phyloP scores from a whole-genome alignment of 2,113 vertebrate species.

The Geococcyx californianus region DNA sequence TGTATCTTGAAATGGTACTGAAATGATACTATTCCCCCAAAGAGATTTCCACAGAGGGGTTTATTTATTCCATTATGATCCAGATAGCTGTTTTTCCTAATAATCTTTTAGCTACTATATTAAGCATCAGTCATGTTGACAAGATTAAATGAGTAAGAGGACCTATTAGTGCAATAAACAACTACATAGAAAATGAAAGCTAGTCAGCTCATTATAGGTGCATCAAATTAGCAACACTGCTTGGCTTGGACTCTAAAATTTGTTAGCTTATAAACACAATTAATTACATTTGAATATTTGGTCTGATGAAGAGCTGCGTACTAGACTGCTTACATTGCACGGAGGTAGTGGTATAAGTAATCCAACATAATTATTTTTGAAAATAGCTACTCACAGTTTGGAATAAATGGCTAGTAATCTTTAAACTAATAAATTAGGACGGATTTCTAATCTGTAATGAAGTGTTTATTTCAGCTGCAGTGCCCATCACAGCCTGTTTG shows the following conservation, averaged over 20 bases:
- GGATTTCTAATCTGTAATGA: neutral
- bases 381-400: neutral
- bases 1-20: neutral
- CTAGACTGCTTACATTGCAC: neutral
- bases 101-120: neutral
- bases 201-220: neutral
- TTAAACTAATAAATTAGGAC: neutral
- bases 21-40: neutral
- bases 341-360: neutral
- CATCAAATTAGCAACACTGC: neutral
- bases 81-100: neutral
- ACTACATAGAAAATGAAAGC: neutral
- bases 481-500: too few species aligned
- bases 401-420: neutral
- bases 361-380: neutral
- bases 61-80: neutral
- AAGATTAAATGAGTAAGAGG: neutral
- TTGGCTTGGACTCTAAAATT: neutral
- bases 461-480: too few species aligned
- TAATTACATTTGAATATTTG: neutral
- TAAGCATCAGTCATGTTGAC: neutral
- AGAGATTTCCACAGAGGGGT: neutral
- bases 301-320: neutral
- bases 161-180: slow-evolving; percentile 8
- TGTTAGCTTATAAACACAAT: neutral